These are phyloP conservation scores for Phyllostomus hastatus DNA, from an alignment of 2,113 vertebrate genomes.

Conservation along the genomic window DNA sequence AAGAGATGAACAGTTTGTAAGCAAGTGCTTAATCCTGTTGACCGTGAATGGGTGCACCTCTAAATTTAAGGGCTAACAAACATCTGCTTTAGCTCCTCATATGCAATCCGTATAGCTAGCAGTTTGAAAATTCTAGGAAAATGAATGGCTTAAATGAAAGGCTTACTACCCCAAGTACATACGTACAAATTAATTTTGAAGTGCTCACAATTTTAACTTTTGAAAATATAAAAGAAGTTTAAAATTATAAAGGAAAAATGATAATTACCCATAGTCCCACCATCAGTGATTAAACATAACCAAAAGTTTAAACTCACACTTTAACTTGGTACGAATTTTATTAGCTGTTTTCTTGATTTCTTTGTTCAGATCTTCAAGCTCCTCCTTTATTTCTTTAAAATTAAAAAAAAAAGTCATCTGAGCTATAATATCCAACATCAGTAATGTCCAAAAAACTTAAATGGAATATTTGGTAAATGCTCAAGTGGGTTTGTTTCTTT, in stretches of 20 bases:
- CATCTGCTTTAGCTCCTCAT: background rate
- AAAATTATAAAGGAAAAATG: background rate
- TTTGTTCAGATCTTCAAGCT: conserved; percentile 90
- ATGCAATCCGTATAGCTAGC: background rate
- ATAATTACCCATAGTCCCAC: background rate
- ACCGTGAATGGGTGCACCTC: background rate
- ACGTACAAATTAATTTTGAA: background rate
- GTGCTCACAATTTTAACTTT: background rate
- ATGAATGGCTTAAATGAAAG: background rate
- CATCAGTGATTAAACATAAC: background rate
- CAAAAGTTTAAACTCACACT: conserved; percentile 49
- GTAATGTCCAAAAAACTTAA: rapidly evolving
- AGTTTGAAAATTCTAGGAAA: background rate
- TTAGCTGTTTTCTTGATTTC: conserved; percentile 95
- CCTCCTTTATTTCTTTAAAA: conserved; percentile 90
- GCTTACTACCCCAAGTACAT: background rate
- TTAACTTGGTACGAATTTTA: conserved; percentile 87
- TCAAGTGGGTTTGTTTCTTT: background rate
- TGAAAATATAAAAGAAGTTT: background rate
- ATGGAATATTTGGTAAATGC: rapidly evolving
- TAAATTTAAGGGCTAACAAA: background rate
- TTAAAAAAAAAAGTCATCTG: background rate
- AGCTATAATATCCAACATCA: background rate
- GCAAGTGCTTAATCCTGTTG: background rate
- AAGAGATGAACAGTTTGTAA: background rate